A percentile compares a stretch with the other conserved stretches of the same genome.
These are phyloP conservation scores for Petrocephalus schoutedeni DNA, from an alignment of 2,797 vertebrate genomes.

Conservation along the genomic window DNA sequence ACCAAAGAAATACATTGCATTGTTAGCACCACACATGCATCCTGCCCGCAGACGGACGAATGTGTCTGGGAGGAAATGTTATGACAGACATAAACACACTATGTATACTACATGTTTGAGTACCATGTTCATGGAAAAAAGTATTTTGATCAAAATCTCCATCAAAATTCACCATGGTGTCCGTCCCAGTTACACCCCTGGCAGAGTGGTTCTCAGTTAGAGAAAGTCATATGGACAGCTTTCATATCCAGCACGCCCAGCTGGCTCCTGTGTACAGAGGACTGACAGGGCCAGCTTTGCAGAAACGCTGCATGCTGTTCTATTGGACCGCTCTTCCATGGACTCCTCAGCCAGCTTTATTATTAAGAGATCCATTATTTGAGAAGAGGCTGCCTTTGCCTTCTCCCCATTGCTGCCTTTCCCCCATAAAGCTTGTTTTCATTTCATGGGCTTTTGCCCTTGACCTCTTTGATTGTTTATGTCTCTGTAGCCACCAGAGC, in stretches of 20 bases:
- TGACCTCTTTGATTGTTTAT: too few species aligned
- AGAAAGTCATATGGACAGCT: neutral
- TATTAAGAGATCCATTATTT: neutral
- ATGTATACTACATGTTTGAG: neutral
- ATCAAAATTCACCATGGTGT: neutral
- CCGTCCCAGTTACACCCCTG: neutral
- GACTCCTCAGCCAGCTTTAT: neutral
- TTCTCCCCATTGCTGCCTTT: neutral
- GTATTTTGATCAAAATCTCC: neutral
- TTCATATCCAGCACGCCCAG: neutral
- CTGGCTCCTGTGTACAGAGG: neutral
- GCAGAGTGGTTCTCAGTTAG: neutral
- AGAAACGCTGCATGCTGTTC: neutral
- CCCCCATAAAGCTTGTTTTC: neutral
- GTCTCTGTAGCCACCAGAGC: neutral
- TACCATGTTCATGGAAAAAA: neutral
- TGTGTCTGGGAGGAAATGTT: neutral
- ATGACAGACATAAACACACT: neutral
- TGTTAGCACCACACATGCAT: neutral
- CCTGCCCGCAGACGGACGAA: neutral
- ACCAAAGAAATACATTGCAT: neutral
- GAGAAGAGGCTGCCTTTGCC: neutral
- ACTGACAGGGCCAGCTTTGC: neutral
- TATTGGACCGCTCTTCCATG: neutral
- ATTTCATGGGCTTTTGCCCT: neutral